Conservation (phyloP, 1,140 invertebrate genomes). For the Apis cerana region DNA sequence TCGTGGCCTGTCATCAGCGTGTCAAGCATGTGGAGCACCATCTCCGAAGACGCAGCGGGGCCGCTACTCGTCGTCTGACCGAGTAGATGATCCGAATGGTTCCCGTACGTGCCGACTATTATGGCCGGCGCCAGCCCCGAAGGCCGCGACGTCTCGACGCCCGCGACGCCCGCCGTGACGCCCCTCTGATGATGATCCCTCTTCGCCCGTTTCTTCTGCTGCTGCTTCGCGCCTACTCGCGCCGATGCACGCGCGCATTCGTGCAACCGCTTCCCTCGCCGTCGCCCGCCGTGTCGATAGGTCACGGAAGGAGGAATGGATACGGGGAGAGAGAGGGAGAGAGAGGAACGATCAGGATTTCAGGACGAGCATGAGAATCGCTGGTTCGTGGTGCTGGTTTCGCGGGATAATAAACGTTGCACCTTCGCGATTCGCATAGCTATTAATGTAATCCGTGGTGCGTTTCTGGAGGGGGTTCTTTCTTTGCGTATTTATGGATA, state of each 20-base stretch:
- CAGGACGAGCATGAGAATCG: not conserved
- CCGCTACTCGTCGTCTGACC: constrained; percentile 52
- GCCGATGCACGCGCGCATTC: constrained; percentile 49
- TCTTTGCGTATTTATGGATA: not conserved
- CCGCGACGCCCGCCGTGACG: constrained; percentile 80
- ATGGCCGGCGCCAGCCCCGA: constrained; percentile 73
- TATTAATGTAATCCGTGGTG: not conserved
- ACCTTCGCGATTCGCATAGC: constrained; percentile 10
- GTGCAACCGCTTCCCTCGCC: constrained; percentile 7
- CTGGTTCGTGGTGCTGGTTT: not conserved
- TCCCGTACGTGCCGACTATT: constrained; percentile 62
- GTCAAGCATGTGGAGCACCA: constrained; percentile 80
- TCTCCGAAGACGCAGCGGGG: constrained; percentile 73
- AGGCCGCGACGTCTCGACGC: constrained; percentile 79
- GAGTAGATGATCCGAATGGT: constrained; percentile 31
- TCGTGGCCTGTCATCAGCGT: constrained; percentile 78
- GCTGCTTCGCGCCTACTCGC: constrained; percentile 25
- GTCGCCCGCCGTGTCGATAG: not conserved
- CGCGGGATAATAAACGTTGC: too few species aligned
- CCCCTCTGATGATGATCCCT: constrained; percentile 54
- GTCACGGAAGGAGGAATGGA: not conserved
- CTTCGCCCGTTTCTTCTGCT: not conserved
- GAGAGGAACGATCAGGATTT: not conserved
- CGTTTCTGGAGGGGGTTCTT: too few species aligned
- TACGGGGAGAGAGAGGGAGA: not conserved